These are phyloP conservation scores for Scaptomyza hsui DNA, from an alignment of 1,140 invertebrate species.

Conservation along the genomic window DNA sequence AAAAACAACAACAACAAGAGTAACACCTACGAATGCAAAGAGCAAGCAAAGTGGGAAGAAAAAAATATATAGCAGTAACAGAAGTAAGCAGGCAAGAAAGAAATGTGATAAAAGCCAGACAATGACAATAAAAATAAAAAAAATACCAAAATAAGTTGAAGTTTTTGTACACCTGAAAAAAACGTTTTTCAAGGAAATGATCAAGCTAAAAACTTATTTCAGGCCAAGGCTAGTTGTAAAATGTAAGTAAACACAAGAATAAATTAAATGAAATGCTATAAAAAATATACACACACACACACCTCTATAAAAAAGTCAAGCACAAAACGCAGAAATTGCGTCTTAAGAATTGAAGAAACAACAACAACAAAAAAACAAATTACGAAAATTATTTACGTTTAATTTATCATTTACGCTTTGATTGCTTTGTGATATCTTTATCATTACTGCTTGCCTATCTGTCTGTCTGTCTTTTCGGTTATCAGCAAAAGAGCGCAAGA, in stretches of 20 bases:
- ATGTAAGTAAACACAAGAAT: background rate
- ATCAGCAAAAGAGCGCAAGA: too few relatives aligned
- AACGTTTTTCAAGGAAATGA: constrained; percentile 25
- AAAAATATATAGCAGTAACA: constrained; percentile 19
- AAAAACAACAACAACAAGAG: constrained; percentile 23
- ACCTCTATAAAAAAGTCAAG: background rate
- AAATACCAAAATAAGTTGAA: background rate
- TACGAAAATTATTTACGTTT: constrained; percentile 68
- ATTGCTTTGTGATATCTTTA: constrained; percentile 56
- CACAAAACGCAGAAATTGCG: constrained; percentile 52
- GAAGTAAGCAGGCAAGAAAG: constrained; percentile 31
- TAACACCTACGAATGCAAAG: constrained; percentile 30
- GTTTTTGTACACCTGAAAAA: background rate
- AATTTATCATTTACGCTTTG: constrained; percentile 79
- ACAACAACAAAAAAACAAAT: background rate
- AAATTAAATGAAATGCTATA: too few relatives aligned
- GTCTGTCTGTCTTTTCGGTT: background rate
- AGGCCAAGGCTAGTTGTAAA: constrained; percentile 19
- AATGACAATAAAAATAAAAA: constrained; percentile 18
- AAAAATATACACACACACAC: background rate
- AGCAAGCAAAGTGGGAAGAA: constrained; percentile 17
- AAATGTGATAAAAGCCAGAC: constrained; percentile 47
- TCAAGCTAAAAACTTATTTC: background rate
- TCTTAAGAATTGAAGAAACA: constrained; percentile 46
- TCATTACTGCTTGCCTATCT: constrained; percentile 1